These are phyloP conservation scores for Enteromius fasciolatus DNA, from an alignment of 2,797 vertebrate genomes.

Conservation along the genomic window DNA sequence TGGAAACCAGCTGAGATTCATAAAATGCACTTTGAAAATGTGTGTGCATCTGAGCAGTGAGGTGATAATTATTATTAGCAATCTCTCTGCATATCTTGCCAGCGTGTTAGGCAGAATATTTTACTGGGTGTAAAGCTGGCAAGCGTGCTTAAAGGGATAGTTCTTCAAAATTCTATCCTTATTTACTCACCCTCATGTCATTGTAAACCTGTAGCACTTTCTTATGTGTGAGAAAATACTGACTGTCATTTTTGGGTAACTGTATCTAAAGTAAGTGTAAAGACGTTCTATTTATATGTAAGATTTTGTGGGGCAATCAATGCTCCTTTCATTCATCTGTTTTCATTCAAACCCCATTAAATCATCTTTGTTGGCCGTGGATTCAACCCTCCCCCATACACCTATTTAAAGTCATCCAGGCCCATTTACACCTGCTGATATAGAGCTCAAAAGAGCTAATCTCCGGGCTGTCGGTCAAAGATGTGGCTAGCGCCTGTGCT, in stretches of 20 bases:
- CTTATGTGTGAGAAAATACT: neutral
- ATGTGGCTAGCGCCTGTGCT: slow-evolving; percentile 15
- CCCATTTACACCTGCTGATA: slow-evolving; percentile 40
- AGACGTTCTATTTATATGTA: neutral
- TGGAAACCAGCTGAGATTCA: slow-evolving; percentile 48
- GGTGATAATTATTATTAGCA: slow-evolving; percentile 55
- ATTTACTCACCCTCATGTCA: neutral
- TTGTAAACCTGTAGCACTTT: neutral
- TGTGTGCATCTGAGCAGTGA: slow-evolving; percentile 41
- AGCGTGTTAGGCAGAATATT: slow-evolving; percentile 45
- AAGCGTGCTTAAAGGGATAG: slow-evolving; percentile 29
- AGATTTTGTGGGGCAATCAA: neutral
- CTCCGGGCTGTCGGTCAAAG: slow-evolving; percentile 30
- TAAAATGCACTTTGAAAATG: slow-evolving; percentile 35
- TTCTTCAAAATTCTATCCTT: neutral
- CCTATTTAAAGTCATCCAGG: slow-evolving; percentile 17
- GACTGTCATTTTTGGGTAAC: neutral
- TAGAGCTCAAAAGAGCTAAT: slow-evolving; percentile 14
- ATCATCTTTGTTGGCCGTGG: neutral
- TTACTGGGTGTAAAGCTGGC: slow-evolving; percentile 29
- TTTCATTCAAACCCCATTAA: neutral
- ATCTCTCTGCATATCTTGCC: slow-evolving; percentile 41
- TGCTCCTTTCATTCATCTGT: slow-evolving; percentile 8
- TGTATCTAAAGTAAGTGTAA: neutral
- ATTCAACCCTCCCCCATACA: neutral